phyloP scores from a whole-genome alignment of 2,797 vertebrate genomes.

The Taenioides sp. region DNA sequence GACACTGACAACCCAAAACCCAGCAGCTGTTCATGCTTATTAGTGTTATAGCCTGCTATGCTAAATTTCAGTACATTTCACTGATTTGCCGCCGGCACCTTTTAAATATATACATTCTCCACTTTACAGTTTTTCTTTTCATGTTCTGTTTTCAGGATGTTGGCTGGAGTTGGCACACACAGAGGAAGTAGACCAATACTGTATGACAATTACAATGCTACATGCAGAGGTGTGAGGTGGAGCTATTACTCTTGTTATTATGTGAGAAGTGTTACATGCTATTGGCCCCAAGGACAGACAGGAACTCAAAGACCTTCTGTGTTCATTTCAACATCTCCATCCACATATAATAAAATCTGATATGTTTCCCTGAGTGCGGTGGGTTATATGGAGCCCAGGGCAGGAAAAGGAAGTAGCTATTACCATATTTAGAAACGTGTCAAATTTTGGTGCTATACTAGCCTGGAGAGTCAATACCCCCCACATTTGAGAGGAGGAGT shows the following conservation, averaged over 20 bases:
- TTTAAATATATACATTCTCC: slow-evolving; percentile 10
- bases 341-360: slow-evolving; percentile 7
- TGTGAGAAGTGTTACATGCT: slow-evolving; percentile 8
- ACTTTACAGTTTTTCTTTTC: slow-evolving; percentile 19
- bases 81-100: not conserved
- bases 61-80: not conserved
- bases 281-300: slow-evolving; percentile 4
- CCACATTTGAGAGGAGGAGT: not conserved
- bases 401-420: not conserved
- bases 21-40: no score
- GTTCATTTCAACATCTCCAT: not conserved
- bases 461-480: not conserved
- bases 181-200: not conserved
- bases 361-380: not conserved
- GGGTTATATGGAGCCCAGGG: not conserved
- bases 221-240: slow-evolving; percentile 21
- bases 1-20: no score
- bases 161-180: slow-evolving; percentile 16
- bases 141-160: slow-evolving; percentile 32
- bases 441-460: not conserved
- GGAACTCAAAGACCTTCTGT: not conserved
- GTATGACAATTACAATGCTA: slow-evolving; percentile 19
- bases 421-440: not conserved
- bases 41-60: no score
- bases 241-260: slow-evolving; percentile 8